phyloP scores from a whole-genome alignment of 2,797 vertebrate species.

The Gymnopithys bicolor region DNA sequence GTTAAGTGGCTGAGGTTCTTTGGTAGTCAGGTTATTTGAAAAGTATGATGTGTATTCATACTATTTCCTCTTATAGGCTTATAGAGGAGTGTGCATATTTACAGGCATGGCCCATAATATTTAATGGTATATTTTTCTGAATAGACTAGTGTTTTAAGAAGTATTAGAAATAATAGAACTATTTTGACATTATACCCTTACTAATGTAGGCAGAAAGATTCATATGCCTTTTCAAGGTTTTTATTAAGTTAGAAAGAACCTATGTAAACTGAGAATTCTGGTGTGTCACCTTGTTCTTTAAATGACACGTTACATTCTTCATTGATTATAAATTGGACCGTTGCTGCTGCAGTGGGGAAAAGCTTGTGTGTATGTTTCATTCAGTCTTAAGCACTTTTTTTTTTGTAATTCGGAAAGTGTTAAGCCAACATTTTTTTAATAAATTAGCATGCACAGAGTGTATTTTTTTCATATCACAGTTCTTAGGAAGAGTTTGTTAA shows the following conservation, averaged over 20 bases:
- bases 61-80: neutral
- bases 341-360: neutral
- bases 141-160: neutral
- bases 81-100: neutral
- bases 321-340: neutral
- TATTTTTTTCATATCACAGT: neutral
- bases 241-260: neutral
- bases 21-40: neutral
- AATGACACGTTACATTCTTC: neutral
- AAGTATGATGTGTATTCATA: fast-evolving
- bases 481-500: neutral
- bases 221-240: neutral
- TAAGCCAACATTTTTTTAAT: neutral
- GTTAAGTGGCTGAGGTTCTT: neutral
- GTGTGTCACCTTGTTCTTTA: neutral
- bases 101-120: neutral
- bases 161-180: neutral
- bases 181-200: neutral
- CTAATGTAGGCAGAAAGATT: neutral
- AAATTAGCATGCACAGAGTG: neutral
- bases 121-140: neutral
- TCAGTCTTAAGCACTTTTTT: neutral
- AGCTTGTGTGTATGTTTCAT: neutral
- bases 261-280: neutral
- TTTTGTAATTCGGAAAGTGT: neutral